phyloP scores from a whole-genome alignment of 1,140 invertebrate genomes.

The Drosophila insularis region DNA sequence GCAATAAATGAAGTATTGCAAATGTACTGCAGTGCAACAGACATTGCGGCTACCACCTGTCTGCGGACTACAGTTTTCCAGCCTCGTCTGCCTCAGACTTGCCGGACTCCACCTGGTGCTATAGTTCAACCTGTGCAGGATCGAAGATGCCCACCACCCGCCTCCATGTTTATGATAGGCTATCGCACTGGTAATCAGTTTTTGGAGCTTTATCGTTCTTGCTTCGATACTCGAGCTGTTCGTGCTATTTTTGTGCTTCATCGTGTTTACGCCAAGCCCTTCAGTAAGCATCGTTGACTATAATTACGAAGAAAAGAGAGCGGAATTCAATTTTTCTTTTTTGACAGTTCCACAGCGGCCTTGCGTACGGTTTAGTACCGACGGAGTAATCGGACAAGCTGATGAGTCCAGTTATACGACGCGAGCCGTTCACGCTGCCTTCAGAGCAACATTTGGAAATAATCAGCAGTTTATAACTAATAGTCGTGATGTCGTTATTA shows the following conservation, averaged over 20 bases:
- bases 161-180: slow-evolving; percentile 33
- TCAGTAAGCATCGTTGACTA: slow-evolving; percentile 18
- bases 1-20: slow-evolving; percentile 17
- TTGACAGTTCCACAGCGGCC: slow-evolving; percentile 21
- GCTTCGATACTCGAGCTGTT: slow-evolving; percentile 22
- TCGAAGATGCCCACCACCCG: slow-evolving; percentile 17
- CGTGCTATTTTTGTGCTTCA: slow-evolving; percentile 28
- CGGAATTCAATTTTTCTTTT: no score
- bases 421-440: slow-evolving; percentile 24
- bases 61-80: not conserved
- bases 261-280: slow-evolving; percentile 34
- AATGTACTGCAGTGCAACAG: slow-evolving; percentile 31
- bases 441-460: slow-evolving; percentile 29
- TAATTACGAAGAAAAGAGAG: no score
- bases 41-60: slow-evolving; percentile 24
- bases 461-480: slow-evolving; percentile 33
- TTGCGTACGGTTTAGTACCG: slow-evolving; percentile 30
- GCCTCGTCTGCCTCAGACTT: slow-evolving; percentile 27
- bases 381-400: slow-evolving; percentile 26
- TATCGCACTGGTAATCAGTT: slow-evolving; percentile 28
- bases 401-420: slow-evolving; percentile 33
- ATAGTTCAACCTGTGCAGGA: not conserved
- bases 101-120: slow-evolving; percentile 11
- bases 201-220: slow-evolving; percentile 40
- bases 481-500: slow-evolving; percentile 29